Evolutionary conservation across 2,888 invertebrate genomes (phyloP), one percentile per base, ranked within the genome.

Genomic region (Isoperla grammatica): DNA sequence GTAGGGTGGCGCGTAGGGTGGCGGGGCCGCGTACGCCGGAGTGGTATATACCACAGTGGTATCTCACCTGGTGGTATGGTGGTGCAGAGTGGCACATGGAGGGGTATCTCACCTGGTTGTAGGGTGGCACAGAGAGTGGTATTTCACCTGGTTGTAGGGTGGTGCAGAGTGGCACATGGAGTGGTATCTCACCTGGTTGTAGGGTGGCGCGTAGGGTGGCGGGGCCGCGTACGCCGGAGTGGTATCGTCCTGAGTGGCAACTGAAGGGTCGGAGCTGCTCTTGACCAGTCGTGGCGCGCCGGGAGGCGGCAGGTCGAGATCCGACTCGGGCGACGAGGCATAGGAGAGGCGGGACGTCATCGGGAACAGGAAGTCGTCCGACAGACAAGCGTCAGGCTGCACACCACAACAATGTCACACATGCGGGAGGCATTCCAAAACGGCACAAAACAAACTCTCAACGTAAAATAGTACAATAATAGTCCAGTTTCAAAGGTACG

Each of bases 311-410:
- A 90, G 85, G 74, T 95, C 95, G 76, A 92, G 81, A 78, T 96
- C 96, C 74, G 93, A 94, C 79, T 96, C 95, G 65, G 95, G 95
- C 74, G 94, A 94, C 72, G 95, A 95, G 67, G 95, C 95, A 78
- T 95, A 95, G 72, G 95, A 95, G 68, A 95, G 81, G 73, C 95
- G 88, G 72, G 91, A 90, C 69, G 92, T 92, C 95, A 96, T 95
- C 73, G 96, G 96, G 83, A 97, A 97, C 74, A 97, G 87, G 86
- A 96, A 95, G 84, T 98, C 96, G 78, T 98, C 97, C 71, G 95
- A 94, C 75, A 96, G 83, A 75, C 93, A 91, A 79, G 96, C 95
- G 75, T 94, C 93, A 74, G 95, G 94, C 95, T 95, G 59, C 48
- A 57, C 56, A 50, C 35, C 43, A 37, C 17, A 11, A 61, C 61